Evolutionary conservation across 2,113 vertebrate genomes (phyloP).

Genomic region (Pachypanchax playfairii): DNA sequence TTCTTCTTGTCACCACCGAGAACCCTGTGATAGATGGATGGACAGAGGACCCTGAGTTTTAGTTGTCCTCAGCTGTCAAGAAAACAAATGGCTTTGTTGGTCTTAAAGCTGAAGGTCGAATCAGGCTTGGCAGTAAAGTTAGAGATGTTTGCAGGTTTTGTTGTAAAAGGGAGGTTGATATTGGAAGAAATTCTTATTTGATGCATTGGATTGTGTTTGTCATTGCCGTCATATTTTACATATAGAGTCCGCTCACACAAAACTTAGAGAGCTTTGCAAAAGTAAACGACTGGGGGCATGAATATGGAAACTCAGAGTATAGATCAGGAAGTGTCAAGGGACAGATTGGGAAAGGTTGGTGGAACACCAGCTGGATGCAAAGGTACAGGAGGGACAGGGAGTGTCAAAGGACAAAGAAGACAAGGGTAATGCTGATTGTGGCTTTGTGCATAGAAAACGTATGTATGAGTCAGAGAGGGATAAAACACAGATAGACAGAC

Average conservation of each 20-base stretch:
- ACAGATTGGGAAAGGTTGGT: constrained; percentile 51
- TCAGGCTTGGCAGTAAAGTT: constrained; percentile 8
- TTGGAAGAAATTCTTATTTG: too few species aligned
- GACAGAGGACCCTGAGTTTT: constrained; percentile 17
- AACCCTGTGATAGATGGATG: constrained; percentile 59
- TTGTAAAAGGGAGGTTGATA: not conserved
- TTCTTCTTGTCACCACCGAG: constrained; percentile 47
- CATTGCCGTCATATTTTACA: constrained; percentile 16
- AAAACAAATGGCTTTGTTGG: constrained; percentile 45
- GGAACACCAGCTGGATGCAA: constrained; percentile 21
- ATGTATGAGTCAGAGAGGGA: not conserved
- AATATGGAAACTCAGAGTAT: constrained; percentile 34
- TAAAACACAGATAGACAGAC: constrained; percentile 14
- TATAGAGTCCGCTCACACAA: constrained; percentile 17
- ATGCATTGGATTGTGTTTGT: not conserved
- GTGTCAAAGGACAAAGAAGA: constrained; percentile 14
- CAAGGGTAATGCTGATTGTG: constrained; percentile 36
- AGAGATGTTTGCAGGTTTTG: not conserved
- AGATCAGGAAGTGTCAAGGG: constrained; percentile 38
- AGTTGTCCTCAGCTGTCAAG: constrained; percentile 36
- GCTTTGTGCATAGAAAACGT: constrained; percentile 17
- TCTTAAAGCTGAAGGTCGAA: constrained; percentile 48
- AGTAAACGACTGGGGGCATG: constrained; percentile 13
- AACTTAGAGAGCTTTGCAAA: constrained; percentile 17
- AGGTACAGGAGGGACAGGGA: constrained; percentile 14